Evolutionary conservation across 2,797 vertebrate genomes (phyloP), one percentile per base, ranked within the genome.

Genomic region (Neomorphus geoffroyi): DNA sequence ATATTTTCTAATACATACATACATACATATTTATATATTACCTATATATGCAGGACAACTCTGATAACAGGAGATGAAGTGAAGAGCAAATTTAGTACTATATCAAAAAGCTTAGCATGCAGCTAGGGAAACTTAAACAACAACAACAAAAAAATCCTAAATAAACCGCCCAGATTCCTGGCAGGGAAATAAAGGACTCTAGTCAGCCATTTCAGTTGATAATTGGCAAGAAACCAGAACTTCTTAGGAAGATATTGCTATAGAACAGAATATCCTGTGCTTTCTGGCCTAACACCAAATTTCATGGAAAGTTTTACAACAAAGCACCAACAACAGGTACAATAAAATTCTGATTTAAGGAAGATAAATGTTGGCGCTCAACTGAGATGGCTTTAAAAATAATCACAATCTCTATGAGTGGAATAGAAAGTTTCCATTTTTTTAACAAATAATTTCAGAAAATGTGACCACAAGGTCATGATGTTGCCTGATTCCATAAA

Each of bases 401-500:
- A 69, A 21, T 69, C 43, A 39, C 7, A 65, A 18, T 32, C 19
- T 56, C 22, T 75, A 37, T 53, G n/a, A 78, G 64, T 32, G 41
- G 30, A 77, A 74, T 32, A 62, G 26, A 11, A 67, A 46, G 9
- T 46, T 87, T 66, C 26, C 4, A 41, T 26, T 67, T 79, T 73
- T 92, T 94, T 85, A 61, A 84, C 24, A 89, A 79, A 70, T 66
- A 33, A 82, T 92, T 57, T 71, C 79, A 73, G 51, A 32, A 41
- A 64, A n/a, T 92, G 65, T 61, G 83, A 93, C 27, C 33, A 77
- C 48, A 94, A 93, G 85, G 66, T 93, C 93, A 92, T 33, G 26
- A 83, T 92, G 62, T 79, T 95, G 30, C 37, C 43, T 87, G 45
- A 70, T 90, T 24, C 27, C 33, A 96, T 95, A 58, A 97, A 98